Conservation (phyloP, 1,140 invertebrate species). For the Drosophila oshimai region DNA sequence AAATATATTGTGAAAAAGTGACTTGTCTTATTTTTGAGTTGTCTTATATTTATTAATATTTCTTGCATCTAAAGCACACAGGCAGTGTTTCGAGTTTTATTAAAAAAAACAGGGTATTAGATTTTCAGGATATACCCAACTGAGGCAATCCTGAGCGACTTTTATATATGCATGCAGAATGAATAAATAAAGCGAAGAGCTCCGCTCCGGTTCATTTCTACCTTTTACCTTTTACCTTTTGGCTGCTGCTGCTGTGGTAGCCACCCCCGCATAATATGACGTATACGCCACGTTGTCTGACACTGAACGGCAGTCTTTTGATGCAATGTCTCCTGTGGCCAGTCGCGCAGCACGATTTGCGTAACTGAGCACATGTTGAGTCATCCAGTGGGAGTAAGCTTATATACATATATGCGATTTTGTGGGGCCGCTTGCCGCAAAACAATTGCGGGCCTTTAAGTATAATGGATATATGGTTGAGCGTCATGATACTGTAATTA, state of each 20-base stretch:
- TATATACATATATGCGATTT: background rate
- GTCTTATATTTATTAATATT: no score
- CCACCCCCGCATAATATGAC: conserved; percentile 39
- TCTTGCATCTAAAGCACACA: no score
- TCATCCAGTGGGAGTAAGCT: conserved; percentile 34
- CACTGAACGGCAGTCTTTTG: conserved; percentile 47
- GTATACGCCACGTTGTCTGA: conserved; percentile 66
- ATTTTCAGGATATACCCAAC: background rate
- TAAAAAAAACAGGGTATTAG: background rate
- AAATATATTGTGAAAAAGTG: no score
- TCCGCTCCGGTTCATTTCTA: conserved; percentile 31
- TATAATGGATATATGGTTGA: conserved; percentile 38
- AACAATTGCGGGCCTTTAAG: conserved; percentile 48
- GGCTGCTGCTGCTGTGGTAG: conserved; percentile 14
- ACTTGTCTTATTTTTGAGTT: no score
- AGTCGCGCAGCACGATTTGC: conserved; percentile 58
- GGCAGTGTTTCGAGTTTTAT: no score
- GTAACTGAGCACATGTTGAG: conserved; percentile 73
- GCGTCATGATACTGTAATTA: conserved; percentile 63
- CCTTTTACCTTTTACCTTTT: conserved; percentile 42
- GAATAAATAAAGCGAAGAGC: conserved; percentile 68
- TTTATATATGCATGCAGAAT: conserved; percentile 52
- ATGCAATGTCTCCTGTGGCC: conserved; percentile 68
- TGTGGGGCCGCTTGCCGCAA: conserved; percentile 32
- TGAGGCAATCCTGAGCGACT: conserved; percentile 24